Base-by-base conservation (phyloP, 2,797 vertebrate genomes). In the Percopsis omiscomaycus region DNA sequence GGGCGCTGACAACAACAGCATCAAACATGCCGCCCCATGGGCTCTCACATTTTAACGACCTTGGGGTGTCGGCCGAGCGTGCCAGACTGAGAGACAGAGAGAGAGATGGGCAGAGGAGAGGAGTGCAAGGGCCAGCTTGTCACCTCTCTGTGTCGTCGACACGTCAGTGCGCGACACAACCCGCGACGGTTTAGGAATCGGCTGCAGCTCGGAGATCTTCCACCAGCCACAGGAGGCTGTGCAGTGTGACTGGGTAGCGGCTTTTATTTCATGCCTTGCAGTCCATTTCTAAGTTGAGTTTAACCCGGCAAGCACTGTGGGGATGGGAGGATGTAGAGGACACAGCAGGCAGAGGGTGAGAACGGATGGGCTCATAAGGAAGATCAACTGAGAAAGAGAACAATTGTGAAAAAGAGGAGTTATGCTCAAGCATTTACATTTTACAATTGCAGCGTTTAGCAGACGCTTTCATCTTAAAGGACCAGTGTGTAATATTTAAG, bases 1-100 rank as follows among this genome's bases (percentile, higher is more conserved):
- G 90, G 91, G 86, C 80, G 8, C 70, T 90, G 89, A 92, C 90
- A 92, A 89, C 83, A 84, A 68, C 71, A 77, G 80, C 82, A 53
- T 79, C 80, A 77, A 72, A 78, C 77, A 58, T 71, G 67, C 69
- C 64, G 66, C 74, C 76, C 73, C 85, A 79, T 84, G 66, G 73
- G 71, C 59, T 72, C 79, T 84, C 73, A 53, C 84, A 58, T 82
- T 53, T 42, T 64, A 84, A 79, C 82, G 89, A 91, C 91, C 92
- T 92, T 93, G 88, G 69, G 68, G 69, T 71, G 73, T 74, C 71
- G 68, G 78, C 74, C 71, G 70, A 81, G 78, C 51, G 6, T 58
- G 73, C 62, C 70, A 12, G 22, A 64, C 68, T 84, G 84, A 84
- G 59, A 77, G 51, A 68, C 30, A 63, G 64, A 69, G 57, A 53